Evolutionary conservation across 2,888 invertebrate genomes (phyloP).

Genomic region (Chrysina gloriosa): DNA sequence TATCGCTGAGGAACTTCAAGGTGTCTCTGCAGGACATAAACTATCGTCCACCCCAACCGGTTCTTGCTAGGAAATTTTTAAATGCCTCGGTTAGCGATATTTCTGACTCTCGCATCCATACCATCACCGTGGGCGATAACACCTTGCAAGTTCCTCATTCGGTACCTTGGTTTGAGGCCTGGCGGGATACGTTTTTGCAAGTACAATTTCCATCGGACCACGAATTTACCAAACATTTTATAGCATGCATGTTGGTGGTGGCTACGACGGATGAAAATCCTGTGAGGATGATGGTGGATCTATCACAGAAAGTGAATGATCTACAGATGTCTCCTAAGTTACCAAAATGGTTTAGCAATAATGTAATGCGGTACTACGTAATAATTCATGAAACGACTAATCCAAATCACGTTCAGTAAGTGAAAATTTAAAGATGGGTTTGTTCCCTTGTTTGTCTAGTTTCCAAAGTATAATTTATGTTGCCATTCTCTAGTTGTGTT

Average conservation of each 20-base stretch:
- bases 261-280: conserved; percentile 81
- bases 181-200: conserved; percentile 91
- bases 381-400: conserved; percentile 86
- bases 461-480: too few species aligned
- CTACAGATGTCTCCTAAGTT: conserved; percentile 81
- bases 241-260: conserved; percentile 84
- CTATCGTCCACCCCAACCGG: conserved; percentile 83
- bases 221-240: conserved; percentile 92
- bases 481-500: too few species aligned
- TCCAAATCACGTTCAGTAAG: conserved; percentile 81
- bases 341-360: conserved; percentile 85
- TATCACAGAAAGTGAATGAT: conserved; percentile 84
- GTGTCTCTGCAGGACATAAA: conserved; percentile 85
- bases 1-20: conserved; percentile 80
- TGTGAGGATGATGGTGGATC: conserved; percentile 81
- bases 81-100: conserved; percentile 67
- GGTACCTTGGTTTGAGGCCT: conserved; percentile 95
- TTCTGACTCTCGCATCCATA: conserved; percentile 55
- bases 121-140: conserved; percentile 62
- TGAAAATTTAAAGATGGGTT: conserved; percentile 48
- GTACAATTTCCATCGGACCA: conserved; percentile 93
- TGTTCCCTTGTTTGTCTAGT: too few species aligned
- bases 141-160: conserved; percentile 78
- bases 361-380: conserved; percentile 89
- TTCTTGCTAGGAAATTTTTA: conserved; percentile 84